phyloP scores from a whole-genome alignment of 2,797 vertebrate genomes.

The Acanthiza pusilla region DNA sequence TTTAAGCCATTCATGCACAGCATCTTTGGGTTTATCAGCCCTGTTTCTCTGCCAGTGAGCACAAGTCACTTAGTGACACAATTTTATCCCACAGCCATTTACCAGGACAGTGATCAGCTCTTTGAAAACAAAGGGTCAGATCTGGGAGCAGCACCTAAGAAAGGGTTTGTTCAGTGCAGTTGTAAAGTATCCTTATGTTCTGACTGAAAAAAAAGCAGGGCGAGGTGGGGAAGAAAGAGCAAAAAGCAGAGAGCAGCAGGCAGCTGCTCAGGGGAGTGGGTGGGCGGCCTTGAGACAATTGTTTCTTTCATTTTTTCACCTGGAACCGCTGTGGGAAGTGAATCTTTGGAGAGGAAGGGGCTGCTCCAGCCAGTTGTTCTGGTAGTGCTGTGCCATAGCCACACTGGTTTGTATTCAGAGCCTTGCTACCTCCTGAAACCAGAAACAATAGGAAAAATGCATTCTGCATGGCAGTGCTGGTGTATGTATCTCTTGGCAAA shows the following conservation, averaged over 20 bases:
- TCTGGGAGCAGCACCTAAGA: neutral
- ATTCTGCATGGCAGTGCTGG: neutral
- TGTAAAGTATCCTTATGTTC: neutral
- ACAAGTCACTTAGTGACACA: neutral
- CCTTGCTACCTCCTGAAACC: neutral
- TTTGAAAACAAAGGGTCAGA: neutral
- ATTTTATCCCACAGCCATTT: neutral
- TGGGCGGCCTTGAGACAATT: neutral
- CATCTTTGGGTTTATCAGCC: neutral
- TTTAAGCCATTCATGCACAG: rapidly evolving
- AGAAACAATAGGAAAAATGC: neutral
- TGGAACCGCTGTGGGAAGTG: neutral
- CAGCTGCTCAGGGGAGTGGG: neutral
- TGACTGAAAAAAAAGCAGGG: neutral
- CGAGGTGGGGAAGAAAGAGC: neutral
- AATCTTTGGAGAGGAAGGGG: neutral
- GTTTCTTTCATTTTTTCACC: neutral
- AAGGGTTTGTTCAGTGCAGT: neutral
- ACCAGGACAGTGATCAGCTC: neutral
- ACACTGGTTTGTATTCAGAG: neutral
- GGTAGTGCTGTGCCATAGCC: too few relatives aligned
- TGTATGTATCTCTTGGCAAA: slow-evolving; percentile 15
- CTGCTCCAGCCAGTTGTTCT: neutral
- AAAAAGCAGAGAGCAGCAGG: neutral
- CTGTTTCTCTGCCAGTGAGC: neutral